Percentiles rank a stretch among this genome's conserved stretches.
Evolutionary conservation across 53 echinoderm and acorn worm genomes (phyloP).

Genomic region (Stichopus horrens): DNA sequence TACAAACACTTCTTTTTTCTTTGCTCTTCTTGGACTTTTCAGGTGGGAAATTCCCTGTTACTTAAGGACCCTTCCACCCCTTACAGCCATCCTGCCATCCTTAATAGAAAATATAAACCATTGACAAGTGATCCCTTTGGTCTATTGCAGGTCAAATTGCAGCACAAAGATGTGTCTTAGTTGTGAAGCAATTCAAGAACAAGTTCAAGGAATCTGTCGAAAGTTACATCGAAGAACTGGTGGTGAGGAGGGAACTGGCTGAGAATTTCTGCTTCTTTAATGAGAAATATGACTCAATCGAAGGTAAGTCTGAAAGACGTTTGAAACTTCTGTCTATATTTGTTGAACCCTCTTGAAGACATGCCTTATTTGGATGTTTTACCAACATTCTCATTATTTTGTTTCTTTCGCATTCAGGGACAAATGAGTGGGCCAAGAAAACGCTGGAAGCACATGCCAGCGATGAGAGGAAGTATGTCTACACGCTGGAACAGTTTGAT

Average conservation of each 20-base stretch:
- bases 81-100: no score
- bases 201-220: conserved; percentile 69
- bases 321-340: not conserved
- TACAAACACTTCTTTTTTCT: no score
- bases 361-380: no score
- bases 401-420: conserved; percentile 53
- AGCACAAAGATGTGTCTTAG: conserved; percentile 68
- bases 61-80: no score
- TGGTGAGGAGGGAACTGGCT: conserved; percentile 69
- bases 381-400: not conserved
- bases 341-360: no score
- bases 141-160: conserved; percentile 68
- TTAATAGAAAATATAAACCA: no score
- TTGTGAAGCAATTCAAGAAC: conserved; percentile 60
- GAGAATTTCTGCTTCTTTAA: conserved; percentile 94
- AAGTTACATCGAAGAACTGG: conserved; percentile 62
- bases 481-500: conserved; percentile 70
- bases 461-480: conserved; percentile 78
- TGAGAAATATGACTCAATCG: conserved; percentile 73
- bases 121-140: no score
- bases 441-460: conserved; percentile 66
- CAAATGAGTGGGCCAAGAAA: conserved; percentile 86
- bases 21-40: no score
- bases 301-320: conserved; percentile 48
- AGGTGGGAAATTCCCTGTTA: no score